Conservation (phyloP, 2,797 vertebrate genomes). For the Poeciliopsis presidionis region DNA sequence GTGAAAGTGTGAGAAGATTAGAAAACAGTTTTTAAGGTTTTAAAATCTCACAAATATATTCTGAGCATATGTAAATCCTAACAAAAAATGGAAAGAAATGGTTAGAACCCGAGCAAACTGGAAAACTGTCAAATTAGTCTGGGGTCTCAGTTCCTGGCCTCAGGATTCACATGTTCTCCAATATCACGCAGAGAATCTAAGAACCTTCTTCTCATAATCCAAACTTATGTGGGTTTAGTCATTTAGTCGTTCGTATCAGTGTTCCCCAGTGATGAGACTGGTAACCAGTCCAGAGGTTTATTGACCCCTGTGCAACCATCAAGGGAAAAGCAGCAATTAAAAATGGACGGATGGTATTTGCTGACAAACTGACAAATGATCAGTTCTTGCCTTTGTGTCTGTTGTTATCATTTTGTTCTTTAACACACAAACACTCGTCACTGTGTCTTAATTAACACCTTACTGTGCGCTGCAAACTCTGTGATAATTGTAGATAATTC, state of each 20-base stretch:
- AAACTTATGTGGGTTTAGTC: background rate
- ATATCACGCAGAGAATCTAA: background rate
- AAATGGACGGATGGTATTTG: constrained; percentile 8
- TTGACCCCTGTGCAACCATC: background rate
- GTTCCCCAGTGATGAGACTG: background rate
- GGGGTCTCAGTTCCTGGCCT: background rate
- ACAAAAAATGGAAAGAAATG: background rate
- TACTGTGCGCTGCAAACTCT: constrained; percentile 50
- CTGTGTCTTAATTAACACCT: constrained; percentile 66
- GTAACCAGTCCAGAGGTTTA: background rate
- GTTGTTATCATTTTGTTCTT: constrained; percentile 8
- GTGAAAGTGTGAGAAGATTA: background rate
- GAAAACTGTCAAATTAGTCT: background rate
- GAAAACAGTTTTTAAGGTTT: background rate
- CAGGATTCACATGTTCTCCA: background rate
- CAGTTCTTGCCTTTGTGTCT: background rate
- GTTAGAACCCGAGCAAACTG: background rate
- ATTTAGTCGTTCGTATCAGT: background rate
- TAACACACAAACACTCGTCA: constrained; percentile 17
- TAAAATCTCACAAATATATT: background rate
- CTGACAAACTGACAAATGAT: constrained; percentile 36
- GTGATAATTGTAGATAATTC: constrained; percentile 44
- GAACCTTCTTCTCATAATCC: background rate
- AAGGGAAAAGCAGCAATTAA: background rate
- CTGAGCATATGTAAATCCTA: background rate